Evolutionary conservation across 2,888 invertebrate genomes (phyloP).

Genomic region (Amorpha juglandis): DNA sequence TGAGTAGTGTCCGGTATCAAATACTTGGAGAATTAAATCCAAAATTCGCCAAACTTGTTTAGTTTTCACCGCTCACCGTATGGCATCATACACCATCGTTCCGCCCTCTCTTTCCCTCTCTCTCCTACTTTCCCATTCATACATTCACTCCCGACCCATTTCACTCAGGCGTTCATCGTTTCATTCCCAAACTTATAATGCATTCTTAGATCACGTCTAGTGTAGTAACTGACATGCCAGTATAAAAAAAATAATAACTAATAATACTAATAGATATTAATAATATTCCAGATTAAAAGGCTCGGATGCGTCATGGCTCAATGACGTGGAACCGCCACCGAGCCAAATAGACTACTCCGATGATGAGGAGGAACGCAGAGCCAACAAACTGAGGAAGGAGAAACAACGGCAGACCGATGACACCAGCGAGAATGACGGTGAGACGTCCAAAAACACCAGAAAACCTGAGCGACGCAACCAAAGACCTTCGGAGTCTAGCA

Average conservation of each 20-base stretch:
- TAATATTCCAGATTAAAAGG: conserved; percentile 88
- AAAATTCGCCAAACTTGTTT: no score
- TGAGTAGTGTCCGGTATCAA: no score
- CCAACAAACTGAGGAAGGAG: conserved; percentile 67
- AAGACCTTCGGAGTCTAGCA: conserved; percentile 73
- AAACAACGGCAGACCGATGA: conserved; percentile 43
- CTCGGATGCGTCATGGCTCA: conserved; percentile 94
- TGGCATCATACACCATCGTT: no score
- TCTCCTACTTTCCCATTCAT: no score
- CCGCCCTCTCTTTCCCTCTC: no score
- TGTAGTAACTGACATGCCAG: no score
- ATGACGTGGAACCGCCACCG: conserved; percentile 93
- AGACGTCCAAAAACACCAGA: conserved; percentile 58
- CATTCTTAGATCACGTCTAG: no score
- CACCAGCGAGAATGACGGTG: conserved; percentile 57
- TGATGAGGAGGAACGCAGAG: conserved; percentile 91
- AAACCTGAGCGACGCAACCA: conserved; percentile 67
- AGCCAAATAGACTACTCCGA: conserved; percentile 92
- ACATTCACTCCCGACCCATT: no score
- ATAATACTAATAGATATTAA: conserved; percentile 27
- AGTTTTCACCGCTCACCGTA: no score
- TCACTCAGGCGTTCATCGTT: no score
- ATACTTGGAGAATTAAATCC: no score
- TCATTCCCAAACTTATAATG: no score
- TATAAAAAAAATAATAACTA: background rate